A percentile compares a stretch with the other conserved stretches of the same genome.
phyloP scores from a whole-genome alignment of 2,888 invertebrate species.

The Arenicola marina region DNA sequence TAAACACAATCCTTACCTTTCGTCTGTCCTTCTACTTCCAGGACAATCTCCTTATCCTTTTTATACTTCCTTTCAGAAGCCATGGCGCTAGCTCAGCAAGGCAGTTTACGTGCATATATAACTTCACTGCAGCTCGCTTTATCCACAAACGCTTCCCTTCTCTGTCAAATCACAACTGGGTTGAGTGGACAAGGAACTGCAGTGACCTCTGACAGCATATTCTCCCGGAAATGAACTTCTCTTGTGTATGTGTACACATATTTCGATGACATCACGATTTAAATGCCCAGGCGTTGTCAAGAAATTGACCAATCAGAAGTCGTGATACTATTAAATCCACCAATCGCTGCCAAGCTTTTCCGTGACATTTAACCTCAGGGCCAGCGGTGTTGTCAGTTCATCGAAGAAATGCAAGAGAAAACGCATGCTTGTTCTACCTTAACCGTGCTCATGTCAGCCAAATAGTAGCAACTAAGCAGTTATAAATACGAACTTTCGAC shows the following conservation, averaged over 20 bases:
- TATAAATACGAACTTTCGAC: too few species aligned
- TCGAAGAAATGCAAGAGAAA: too few species aligned
- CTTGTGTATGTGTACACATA: conserved; percentile 6
- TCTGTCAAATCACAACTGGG: not conserved
- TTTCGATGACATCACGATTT: conserved; percentile 3
- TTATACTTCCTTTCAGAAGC: conserved; percentile 22
- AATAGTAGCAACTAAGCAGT: too few species aligned
- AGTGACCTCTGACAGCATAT: not conserved
- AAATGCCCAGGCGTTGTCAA: conserved; percentile 5
- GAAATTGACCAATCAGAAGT: not conserved
- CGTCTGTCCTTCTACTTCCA: conserved; percentile 27
- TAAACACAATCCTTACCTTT: conserved; percentile 31
- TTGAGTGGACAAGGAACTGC: not conserved
- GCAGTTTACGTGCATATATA: not conserved
- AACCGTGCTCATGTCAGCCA: too few species aligned
- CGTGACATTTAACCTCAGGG: not conserved
- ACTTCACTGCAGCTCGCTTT: not conserved
- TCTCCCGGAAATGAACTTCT: not conserved
- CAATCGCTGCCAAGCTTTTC: not conserved
- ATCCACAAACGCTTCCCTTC: not conserved
- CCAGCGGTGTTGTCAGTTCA: too few species aligned
- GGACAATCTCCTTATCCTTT: conserved; percentile 33
- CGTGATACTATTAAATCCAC: not conserved
- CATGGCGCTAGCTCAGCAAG: conserved; percentile 2
- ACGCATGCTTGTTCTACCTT: too few species aligned